A percentile compares a stretch with the other conserved stretches of the same genome.
phyloP scores from a whole-genome alignment of 2,797 vertebrate genomes.

The Apodemus agrarius region DNA sequence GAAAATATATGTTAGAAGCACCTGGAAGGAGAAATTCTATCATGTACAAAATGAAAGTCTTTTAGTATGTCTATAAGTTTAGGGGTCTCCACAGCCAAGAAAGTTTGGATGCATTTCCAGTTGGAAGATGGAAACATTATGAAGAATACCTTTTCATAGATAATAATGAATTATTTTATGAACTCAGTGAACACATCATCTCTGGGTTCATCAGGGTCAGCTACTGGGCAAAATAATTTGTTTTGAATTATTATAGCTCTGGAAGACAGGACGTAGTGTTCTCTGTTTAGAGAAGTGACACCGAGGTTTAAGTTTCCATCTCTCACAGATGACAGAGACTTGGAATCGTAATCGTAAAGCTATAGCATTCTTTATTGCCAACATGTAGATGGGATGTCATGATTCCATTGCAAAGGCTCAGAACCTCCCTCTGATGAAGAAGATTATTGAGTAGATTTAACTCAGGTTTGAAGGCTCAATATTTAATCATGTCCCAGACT shows the following conservation, averaged over 20 bases:
- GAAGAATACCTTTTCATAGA: no score
- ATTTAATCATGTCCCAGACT: background rate
- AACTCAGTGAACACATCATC: no score
- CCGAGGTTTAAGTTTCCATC: background rate
- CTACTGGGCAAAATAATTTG: background rate
- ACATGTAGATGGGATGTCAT: background rate
- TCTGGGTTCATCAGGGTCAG: background rate
- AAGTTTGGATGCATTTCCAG: no score
- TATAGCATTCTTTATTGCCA: background rate
- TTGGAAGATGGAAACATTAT: background rate
- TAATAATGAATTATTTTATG: background rate
- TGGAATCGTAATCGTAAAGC: background rate
- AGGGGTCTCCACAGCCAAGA: background rate
- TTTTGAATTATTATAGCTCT: background rate
- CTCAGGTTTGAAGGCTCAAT: background rate
- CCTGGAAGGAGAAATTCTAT: background rate
- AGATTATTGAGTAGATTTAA: background rate
- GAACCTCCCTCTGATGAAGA: background rate
- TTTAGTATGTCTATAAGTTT: background rate
- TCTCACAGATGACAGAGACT: background rate
- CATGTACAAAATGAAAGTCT: background rate
- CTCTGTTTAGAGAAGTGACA: background rate
- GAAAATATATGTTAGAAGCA: background rate
- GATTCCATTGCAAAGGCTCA: background rate
- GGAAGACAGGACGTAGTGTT: background rate